phyloP scores from a whole-genome alignment of 2,797 vertebrate species.

The Lateolabrax maculatus region DNA sequence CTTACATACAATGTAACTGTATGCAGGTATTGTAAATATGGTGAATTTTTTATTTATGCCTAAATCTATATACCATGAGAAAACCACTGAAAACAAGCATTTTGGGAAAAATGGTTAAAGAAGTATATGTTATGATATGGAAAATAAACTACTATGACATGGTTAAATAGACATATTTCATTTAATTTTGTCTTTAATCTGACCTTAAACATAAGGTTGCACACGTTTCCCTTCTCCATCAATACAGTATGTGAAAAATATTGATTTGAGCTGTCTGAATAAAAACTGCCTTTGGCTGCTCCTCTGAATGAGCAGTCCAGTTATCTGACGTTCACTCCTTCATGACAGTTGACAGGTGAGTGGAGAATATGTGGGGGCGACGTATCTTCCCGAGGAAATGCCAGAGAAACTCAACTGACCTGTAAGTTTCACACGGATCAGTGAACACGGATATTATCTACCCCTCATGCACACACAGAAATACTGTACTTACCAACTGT shows the following conservation, averaged over 20 bases:
- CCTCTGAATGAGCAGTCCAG: conserved; percentile 30
- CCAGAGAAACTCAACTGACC: conserved; percentile 63
- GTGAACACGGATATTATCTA: conserved; percentile 54
- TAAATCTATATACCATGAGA: background rate
- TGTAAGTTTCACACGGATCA: conserved; percentile 65
- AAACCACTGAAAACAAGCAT: background rate
- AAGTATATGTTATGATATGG: background rate
- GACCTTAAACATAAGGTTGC: background rate
- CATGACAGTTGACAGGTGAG: conserved; percentile 63
- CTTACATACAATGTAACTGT: background rate
- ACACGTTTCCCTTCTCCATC: background rate
- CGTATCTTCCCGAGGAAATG: conserved; percentile 56
- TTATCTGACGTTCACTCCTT: conserved; percentile 53
- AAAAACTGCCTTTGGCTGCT: conserved; percentile 7
- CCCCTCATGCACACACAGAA: conserved; percentile 13
- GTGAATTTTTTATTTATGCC: background rate
- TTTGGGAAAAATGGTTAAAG: background rate
- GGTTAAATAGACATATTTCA: background rate
- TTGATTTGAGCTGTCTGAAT: background rate
- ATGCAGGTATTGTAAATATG: background rate
- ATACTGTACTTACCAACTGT: conserved; percentile 14
- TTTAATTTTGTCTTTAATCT: background rate
- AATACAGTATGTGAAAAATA: background rate
- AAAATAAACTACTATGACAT: background rate
- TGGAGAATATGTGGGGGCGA: conserved; percentile 17